phyloP scores from a whole-genome alignment of 2,888 invertebrate genomes.

The Alloscopus bannaensis region DNA sequence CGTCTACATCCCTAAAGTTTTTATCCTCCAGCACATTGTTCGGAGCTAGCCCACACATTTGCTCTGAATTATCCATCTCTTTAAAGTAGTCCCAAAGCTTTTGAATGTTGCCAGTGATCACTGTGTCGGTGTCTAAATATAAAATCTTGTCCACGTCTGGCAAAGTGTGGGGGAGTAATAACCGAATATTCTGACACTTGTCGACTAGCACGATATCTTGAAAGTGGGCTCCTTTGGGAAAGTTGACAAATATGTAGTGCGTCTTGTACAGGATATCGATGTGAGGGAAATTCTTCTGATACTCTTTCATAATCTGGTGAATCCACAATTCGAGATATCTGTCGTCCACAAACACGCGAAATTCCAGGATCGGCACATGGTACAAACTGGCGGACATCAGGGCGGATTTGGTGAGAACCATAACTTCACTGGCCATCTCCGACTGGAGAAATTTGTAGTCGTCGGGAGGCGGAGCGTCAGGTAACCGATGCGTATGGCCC shows the following conservation, averaged over 20 bases:
- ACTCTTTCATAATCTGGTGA: not conserved
- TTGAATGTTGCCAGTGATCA: slow-evolving; percentile 27
- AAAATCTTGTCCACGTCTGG: slow-evolving; percentile 16
- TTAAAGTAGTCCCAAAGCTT: not conserved
- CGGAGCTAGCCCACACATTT: not conserved
- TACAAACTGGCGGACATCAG: not conserved
- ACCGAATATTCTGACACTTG: not conserved
- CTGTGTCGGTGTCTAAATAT: slow-evolving; percentile 23
- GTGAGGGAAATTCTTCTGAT: not conserved
- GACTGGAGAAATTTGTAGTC: not conserved
- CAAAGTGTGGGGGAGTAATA: not conserved
- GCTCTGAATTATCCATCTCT: not conserved
- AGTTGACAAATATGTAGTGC: not conserved
- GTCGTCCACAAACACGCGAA: not conserved
- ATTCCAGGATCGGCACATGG: not conserved
- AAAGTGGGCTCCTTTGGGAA: not conserved
- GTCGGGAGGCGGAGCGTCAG: too few species aligned
- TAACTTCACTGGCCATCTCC: too few species aligned
- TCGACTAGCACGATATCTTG: not conserved
- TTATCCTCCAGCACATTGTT: slow-evolving; percentile 13
- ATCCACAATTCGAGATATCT: not conserved
- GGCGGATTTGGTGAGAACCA: not conserved
- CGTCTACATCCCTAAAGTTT: not conserved
- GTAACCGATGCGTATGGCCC: too few species aligned
- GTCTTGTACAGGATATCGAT: not conserved